Evolutionary conservation across 2,113 vertebrate species (phyloP).

Genomic region (Gracilinanus agilis): DNA sequence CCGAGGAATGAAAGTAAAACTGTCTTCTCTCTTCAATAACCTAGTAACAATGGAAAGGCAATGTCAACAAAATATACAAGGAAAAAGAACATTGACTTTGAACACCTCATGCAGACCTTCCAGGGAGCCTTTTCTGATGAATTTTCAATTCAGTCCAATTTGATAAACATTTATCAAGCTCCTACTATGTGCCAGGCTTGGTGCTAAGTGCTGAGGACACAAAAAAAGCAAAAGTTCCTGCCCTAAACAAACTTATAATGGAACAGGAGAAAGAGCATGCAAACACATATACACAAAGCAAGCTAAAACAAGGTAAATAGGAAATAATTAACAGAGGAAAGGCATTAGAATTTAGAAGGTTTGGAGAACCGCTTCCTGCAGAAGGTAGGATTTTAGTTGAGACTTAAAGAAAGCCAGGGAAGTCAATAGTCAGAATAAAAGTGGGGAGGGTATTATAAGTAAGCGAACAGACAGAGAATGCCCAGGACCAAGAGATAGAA

Average conservation of each 20-base stretch:
- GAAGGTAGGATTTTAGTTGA: neutral
- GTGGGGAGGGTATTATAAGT: neutral
- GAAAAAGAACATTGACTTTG: neutral
- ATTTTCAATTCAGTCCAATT: neutral
- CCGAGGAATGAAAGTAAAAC: conserved; percentile 95
- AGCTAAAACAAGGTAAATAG: neutral
- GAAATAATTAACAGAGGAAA: neutral
- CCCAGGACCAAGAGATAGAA: neutral
- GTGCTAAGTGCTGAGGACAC: neutral
- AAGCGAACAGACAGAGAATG: neutral
- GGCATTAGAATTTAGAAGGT: neutral
- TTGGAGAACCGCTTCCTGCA: neutral
- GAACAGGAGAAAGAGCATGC: neutral
- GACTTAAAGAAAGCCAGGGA: neutral
- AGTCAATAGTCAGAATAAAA: neutral
- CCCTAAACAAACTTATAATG: neutral
- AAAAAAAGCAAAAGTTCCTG: neutral
- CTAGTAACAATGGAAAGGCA: conserved; percentile 79
- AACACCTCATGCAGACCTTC: neutral
- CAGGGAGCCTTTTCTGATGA: neutral
- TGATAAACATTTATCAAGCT: neutral
- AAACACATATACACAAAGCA: neutral
- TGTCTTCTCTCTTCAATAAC: conserved; percentile 95
- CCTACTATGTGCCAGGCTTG: neutral
- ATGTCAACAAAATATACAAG: conserved; percentile 14